These are phyloP conservation scores for Apodemia mormo DNA, from an alignment of 2,888 invertebrate species.

Conservation along the genomic window DNA sequence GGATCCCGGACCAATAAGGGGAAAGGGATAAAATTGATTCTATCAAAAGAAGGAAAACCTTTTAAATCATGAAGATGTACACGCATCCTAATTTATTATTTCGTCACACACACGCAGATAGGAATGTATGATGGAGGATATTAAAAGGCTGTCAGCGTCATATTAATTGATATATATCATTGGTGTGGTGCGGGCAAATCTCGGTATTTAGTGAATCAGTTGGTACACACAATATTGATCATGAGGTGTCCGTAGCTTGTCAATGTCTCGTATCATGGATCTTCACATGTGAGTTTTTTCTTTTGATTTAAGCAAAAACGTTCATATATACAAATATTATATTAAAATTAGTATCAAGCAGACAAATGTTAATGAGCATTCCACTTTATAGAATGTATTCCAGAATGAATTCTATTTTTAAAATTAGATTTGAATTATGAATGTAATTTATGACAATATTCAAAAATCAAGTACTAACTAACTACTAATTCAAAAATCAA, in stretches of 20 bases:
- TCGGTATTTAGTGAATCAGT: slow-evolving; percentile 49
- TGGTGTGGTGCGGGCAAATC: slow-evolving; percentile 49
- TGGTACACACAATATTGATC: slow-evolving; percentile 31
- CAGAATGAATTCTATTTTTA: neutral
- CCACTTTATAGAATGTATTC: neutral
- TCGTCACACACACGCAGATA: slow-evolving; percentile 12
- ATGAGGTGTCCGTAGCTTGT: slow-evolving; percentile 19
- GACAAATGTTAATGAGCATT: neutral
- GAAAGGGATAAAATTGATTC: neutral
- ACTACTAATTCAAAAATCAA: no score
- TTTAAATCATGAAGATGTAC: neutral
- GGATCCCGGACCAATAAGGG: no score
- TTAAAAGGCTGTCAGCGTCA: slow-evolving; percentile 49
- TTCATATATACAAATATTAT: neutral
- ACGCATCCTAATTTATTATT: slow-evolving; percentile 9
- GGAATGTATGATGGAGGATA: slow-evolving; percentile 32
- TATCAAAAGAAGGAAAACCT: neutral
- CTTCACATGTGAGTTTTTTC: neutral
- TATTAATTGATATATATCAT: slow-evolving; percentile 71
- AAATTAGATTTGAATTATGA: neutral
- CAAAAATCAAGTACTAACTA: no score
- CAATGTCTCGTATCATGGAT: slow-evolving; percentile 32
- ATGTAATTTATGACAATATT: no score
- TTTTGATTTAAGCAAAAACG: neutral
- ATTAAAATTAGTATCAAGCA: neutral